Conservation (phyloP, 2,113 vertebrate species). For the Panurus biarmicus region DNA sequence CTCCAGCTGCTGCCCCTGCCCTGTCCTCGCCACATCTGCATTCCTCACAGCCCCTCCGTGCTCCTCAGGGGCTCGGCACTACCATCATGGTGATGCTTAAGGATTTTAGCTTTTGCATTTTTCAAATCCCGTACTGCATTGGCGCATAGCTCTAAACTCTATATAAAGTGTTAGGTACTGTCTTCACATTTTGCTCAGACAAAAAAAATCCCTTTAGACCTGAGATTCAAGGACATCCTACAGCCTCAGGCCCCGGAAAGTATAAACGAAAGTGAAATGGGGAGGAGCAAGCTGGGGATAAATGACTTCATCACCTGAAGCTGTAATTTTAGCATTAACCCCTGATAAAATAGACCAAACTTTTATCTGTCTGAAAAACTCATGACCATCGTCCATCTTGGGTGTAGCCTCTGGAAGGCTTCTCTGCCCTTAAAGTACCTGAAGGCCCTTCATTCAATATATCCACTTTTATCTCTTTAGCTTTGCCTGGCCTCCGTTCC, state of each 20-base stretch:
- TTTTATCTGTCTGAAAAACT: background rate
- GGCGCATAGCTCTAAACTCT: background rate
- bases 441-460: background rate
- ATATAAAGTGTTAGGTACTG: background rate
- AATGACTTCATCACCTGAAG: background rate
- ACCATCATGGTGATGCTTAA: too few relatives aligned
- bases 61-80: background rate
- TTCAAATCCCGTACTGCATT: background rate
- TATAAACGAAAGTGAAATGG: background rate
- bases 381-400: background rate
- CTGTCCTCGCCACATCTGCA: background rate
- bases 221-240: background rate
- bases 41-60: background rate
- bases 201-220: background rate
- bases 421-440: background rate
- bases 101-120: background rate
- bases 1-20: background rate
- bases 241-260: background rate
- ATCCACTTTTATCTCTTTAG: background rate
- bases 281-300: background rate
- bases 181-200: background rate
- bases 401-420: background rate
- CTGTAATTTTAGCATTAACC: background rate
- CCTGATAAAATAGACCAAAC: background rate
- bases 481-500: background rate